Evolutionary conservation across 2,797 vertebrate species (phyloP), one percentile per base, ranked within the genome.

Genomic region (Neosilurus hyrtlii): DNA sequence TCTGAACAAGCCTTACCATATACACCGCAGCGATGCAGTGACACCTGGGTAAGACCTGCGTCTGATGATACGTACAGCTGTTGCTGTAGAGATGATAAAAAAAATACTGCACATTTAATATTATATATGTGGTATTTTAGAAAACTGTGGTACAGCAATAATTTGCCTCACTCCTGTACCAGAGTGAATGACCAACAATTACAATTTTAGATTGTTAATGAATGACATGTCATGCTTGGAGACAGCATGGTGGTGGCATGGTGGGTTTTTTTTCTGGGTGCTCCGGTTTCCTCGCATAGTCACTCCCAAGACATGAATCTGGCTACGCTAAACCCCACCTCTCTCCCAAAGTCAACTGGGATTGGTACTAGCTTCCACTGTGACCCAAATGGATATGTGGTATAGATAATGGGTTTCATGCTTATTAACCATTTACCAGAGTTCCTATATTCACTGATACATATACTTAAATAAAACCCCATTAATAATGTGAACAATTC

Each of bases 41-140:
- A 95, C 87, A 96, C 91, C 92, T 96, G 96, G n/a, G 94, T 95
- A 84, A 96, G 90, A 43, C 96, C 95, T 0, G 92, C 94, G 4
- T 96, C 95, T 0, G 96, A 96, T 0, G 95, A 96, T 85, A 94
- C 95, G 1, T 96, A 96, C 65, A 96, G 92, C 91, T 96, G 96
- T 94, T 96, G 96, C 96, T 96, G 87, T 70, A 80, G 88, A 4
- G 62, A 88, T 76, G 77, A 65, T 85, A 86, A 65, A 49, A 67
- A 14, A 84, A 86, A 81, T 62, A 20, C 24, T 54, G 20, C 10
- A 37, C 18, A n/a, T 49, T 68, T 57, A 81, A 66, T n/a, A 35
- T 3, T 22, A n/a, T 5, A 26, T 11, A 43, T 43, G 43, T 43
- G 35, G 52, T 52, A 70, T 54, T 35, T 8, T 57, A 20, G 43